Base-by-base conservation (phyloP, 2,888 invertebrate species). In the Hoplodrina ambigua region DNA sequence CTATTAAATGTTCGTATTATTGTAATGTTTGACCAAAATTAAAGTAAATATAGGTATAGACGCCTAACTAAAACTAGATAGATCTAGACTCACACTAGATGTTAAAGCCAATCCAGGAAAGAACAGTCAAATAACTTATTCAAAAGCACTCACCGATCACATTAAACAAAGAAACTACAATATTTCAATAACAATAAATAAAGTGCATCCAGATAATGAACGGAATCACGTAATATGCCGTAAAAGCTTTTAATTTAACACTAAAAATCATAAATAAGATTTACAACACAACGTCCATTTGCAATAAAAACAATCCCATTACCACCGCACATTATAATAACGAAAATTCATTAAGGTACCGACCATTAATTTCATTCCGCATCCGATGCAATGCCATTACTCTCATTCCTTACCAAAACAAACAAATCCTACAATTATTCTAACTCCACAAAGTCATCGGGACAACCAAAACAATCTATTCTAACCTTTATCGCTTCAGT, bases 391-490 rank as follows among this genome's bases (percentile, higher is more conserved):
- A 89, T 90, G 90, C 92, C 89, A 93, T 94, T 94, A 93, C 93
- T 91, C 88, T 90, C 91, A 89, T 93, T 92, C 90, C 92, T 90
- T 88, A 90, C 90, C 91, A 93, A 94, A 94, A 94, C 94, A 95
- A 95, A 95, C 95, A 95, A 95, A 94, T 95, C 94, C 92, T 90
- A 90, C 92, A 94, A 94, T 93, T 94, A 93, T 93, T 94, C 91
- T 90, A 90, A 89, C 89, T 85, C 85, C 86, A 87, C 91, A 88
- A 87, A 80, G 58, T 74, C 71, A 75, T 78, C 64, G 68, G 46
- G 37, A 65, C 53, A 72, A 64, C 72, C 64, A 19, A 54, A 59
- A 44, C 81, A 63, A 76, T 83, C 80, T 64, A 86, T 83, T 85
- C 63, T 79, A 78, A 81, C 84, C 88, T 82, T 63, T 89, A 78